Evolutionary conservation across 1,140 invertebrate species (phyloP).

Genomic region (Branchinecta lynchi): DNA sequence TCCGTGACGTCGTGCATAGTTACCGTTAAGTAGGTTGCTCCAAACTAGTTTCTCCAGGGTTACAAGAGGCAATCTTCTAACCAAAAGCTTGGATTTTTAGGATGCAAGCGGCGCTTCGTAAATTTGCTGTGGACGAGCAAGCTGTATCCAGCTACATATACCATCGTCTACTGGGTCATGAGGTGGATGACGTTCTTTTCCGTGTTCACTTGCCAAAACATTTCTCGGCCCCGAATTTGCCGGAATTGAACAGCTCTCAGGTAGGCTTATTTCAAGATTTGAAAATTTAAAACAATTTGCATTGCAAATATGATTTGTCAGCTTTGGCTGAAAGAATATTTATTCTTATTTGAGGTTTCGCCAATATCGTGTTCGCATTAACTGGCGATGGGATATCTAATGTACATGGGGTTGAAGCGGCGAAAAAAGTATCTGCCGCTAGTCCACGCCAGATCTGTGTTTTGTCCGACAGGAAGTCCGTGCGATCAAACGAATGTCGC

Average conservation of each 20-base stretch:
- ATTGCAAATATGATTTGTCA: neutral
- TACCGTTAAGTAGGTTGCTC: too few species aligned
- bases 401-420: too few species aligned
- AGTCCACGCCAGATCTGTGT: too few species aligned
- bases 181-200: conserved; percentile 87
- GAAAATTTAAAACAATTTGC: neutral
- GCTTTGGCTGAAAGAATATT: too few species aligned
- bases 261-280: conserved; percentile 26
- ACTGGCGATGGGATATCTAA: neutral
- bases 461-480: too few species aligned
- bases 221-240: conserved; percentile 90
- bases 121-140: conserved; percentile 89
- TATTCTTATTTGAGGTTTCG: conserved; percentile 16
- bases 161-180: conserved; percentile 86
- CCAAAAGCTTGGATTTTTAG: conserved; percentile 34
- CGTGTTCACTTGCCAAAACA: conserved; percentile 81
- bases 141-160: conserved; percentile 97
- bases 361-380: neutral
- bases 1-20: too few species aligned
- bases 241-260: conserved; percentile 91
- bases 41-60: too few species aligned
- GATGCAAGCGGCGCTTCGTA: conserved; percentile 86
- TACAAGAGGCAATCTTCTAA: too few species aligned
- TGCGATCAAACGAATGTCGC: too few species aligned
- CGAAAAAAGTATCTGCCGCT: too few species aligned